Percentiles rank a stretch among this genome's conserved stretches.
These are phyloP conservation scores for Arenaria interpres DNA, from an alignment of 2,113 vertebrate genomes.

Conservation along the genomic window DNA sequence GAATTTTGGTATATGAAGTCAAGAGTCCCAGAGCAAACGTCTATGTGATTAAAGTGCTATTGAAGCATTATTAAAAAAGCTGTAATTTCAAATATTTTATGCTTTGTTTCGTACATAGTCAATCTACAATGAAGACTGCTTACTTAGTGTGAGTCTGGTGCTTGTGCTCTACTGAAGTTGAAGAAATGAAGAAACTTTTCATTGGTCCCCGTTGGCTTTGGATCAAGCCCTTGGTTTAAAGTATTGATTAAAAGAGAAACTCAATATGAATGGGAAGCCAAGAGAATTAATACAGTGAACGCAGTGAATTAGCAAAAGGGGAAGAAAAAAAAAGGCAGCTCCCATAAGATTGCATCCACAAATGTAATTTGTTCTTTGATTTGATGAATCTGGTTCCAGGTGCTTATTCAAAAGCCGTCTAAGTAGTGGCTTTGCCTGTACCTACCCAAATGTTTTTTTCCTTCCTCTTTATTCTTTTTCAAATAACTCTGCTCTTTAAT, in stretches of 20 bases:
- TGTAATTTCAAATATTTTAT: slow-evolving; percentile 15
- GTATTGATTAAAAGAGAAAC: slow-evolving; percentile 53
- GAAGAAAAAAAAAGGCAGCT: not conserved
- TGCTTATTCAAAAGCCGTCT: not conserved
- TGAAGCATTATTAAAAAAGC: slow-evolving; percentile 46
- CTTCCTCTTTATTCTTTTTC: not conserved
- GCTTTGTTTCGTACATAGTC: not conserved
- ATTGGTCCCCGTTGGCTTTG: slow-evolving; percentile 9
- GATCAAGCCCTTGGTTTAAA: slow-evolving; percentile 37
- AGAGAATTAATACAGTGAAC: slow-evolving; percentile 24
- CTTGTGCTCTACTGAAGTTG: not conserved
- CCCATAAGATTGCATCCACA: not conserved
- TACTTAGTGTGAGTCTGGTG: not conserved
- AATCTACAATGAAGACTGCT: not conserved
- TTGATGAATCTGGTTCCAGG: not conserved
- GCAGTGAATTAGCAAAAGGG: not conserved
- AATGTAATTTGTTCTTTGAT: slow-evolving; percentile 26
- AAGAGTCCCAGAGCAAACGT: slow-evolving; percentile 21
- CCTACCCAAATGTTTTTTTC: not conserved
- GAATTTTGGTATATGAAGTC: not conserved
- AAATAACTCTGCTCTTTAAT: not conserved
- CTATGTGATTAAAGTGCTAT: slow-evolving; percentile 2
- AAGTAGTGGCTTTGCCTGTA: not conserved
- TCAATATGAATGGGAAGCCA: slow-evolving; percentile 34
- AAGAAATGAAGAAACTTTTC: slow-evolving; percentile 37